phyloP scores from a whole-genome alignment of 2,888 invertebrate species.

The Ormyrus nitidulus region DNA sequence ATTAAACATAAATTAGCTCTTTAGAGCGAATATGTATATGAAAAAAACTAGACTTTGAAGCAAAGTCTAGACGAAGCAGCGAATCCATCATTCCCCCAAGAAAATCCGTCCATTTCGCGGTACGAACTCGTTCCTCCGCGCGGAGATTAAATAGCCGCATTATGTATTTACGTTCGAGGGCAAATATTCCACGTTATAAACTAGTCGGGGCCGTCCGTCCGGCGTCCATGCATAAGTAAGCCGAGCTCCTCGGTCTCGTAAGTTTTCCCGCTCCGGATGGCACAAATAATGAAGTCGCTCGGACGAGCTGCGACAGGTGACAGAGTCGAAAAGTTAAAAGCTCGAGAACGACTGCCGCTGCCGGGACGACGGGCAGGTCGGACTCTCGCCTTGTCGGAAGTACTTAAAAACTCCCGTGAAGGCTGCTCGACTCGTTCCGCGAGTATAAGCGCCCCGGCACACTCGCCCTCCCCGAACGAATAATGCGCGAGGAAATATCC shows the following conservation, averaged over 20 bases:
- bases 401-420: constrained; percentile 51
- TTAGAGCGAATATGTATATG: no score
- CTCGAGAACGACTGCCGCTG: constrained; percentile 55
- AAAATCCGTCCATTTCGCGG: no score
- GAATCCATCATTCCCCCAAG: no score
- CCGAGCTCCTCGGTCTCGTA: constrained; percentile 14
- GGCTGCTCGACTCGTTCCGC: constrained; percentile 49
- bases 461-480: background rate
- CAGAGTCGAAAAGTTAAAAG: constrained; percentile 69
- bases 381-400: constrained; percentile 40
- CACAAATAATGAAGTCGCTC: constrained; percentile 51
- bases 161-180: no score
- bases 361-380: constrained; percentile 25
- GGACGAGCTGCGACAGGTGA: constrained; percentile 64
- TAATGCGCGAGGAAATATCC: constrained; percentile 37
- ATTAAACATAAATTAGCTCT: no score
- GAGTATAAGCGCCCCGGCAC: background rate
- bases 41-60: no score
- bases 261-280: constrained; percentile 16
- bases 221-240: constrained; percentile 26
- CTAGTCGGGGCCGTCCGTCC: no score
- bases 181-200: no score
- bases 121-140: no score
- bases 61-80: no score
- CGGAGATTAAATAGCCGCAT: no score